Evolutionary conservation across 92 coral and sea anemone species (phyloP), one percentile per base, ranked within the genome.

Genomic region (Porites rus): DNA sequence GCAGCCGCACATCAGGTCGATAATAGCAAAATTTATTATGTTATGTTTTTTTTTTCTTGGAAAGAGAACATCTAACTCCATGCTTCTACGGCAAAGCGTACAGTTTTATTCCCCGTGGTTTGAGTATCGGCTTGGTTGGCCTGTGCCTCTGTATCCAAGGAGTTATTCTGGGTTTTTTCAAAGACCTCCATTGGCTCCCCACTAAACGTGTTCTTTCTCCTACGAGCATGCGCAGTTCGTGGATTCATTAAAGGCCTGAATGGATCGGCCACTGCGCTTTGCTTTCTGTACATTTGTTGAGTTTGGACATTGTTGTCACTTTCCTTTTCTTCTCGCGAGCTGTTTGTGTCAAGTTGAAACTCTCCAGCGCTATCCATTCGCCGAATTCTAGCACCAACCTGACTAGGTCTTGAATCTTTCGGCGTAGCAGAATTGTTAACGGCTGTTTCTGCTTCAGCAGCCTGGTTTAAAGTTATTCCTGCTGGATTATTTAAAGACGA

Each of bases 151-250:
- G 16, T 31, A 31, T 81, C 69, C 25, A 67, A n/a, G 38, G 28
- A 21, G 9, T 22, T 0, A 81, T 31, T 81, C 28, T 53, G 65
- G 54, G 43, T 50, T 66, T 79, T 50, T 22, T 79, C 62, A 22
- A 12, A 10, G 24, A 24, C 8, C 20, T 46, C 43, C 58, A 14
- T 70, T 9, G 10, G 13, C 20, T 74, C 73, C 52, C 80, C 80
- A 17, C 21, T 83, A 7, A 83, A 74, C 8, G 74, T 74, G 63
- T 50, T 20, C 53, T 60, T 73, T 64, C 80, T 83, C 11, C 87
- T 74, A n/a, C 87, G 87, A 66, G 62, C 87, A 83, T 83, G 79
- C 74, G 87, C 87, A 25, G 87, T 83, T 10, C 87, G 87, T n/a
- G 87, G 87, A 18, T 83, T 83, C 87, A 83, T 83, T 12, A 83